These are phyloP conservation scores for Mastacembelus armatus DNA, from an alignment of 2,797 vertebrate species.

Conservation along the genomic window DNA sequence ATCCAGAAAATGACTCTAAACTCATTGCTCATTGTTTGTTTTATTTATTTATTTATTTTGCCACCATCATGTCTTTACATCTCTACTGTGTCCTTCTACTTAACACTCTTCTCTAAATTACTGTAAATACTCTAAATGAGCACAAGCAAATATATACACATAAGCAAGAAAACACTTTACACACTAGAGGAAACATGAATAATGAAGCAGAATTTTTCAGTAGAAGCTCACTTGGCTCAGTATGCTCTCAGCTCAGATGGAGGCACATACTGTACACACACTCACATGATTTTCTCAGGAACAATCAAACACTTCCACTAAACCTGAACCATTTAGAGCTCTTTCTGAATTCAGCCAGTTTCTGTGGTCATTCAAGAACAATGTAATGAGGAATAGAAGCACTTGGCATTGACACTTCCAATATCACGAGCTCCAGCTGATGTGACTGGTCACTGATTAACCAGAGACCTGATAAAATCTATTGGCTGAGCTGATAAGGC, in stretches of 20 bases:
- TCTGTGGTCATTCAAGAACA: slow-evolving; percentile 23
- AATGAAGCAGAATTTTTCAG: neutral
- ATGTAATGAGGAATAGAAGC: neutral
- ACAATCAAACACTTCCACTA: slow-evolving; percentile 29
- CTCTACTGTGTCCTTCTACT: neutral
- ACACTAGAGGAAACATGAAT: neutral
- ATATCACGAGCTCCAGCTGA: slow-evolving; percentile 56
- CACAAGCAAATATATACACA: neutral
- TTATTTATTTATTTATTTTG: too few relatives aligned
- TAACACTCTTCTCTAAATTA: neutral
- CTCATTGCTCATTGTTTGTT: too few relatives aligned
- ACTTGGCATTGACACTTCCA: slow-evolving; percentile 51
- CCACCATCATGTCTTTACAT: neutral
- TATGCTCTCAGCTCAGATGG: slow-evolving; percentile 4
- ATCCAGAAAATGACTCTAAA: too few relatives aligned
- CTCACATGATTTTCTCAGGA: slow-evolving; percentile 25
- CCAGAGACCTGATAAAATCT: slow-evolving; percentile 78
- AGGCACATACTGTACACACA: slow-evolving; percentile 6
- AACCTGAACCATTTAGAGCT: slow-evolving; percentile 29
- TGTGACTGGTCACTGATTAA: slow-evolving; percentile 78
- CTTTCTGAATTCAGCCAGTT: slow-evolving; percentile 30
- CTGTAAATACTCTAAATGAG: neutral
- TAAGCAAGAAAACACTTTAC: neutral
- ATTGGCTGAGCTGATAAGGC: slow-evolving; percentile 78
- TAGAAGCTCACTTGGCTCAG: neutral